phyloP scores from a whole-genome alignment of 2,113 vertebrate species.

The Morphnarchus princeps region DNA sequence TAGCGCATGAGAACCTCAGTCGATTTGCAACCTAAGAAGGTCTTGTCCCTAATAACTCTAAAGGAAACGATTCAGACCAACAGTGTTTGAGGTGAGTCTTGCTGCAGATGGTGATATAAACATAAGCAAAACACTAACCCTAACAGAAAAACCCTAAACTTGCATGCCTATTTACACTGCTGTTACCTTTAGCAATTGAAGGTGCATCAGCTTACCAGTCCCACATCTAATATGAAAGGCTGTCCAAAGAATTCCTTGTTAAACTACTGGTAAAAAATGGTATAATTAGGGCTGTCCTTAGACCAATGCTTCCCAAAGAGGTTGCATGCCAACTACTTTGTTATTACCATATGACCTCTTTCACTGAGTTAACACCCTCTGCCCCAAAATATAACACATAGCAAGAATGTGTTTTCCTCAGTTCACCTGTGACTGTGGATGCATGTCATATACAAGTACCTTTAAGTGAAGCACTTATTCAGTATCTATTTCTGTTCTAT shows the following conservation, averaged over 20 bases:
- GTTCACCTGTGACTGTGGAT: background rate
- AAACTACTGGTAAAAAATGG: background rate
- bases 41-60: background rate
- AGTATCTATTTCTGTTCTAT: background rate
- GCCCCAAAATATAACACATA: background rate
- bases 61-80: background rate
- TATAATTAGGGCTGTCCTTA: background rate
- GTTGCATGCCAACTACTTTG: background rate
- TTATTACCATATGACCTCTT: background rate
- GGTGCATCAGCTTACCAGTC: background rate
- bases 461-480: background rate
- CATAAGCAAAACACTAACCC: background rate
- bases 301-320: background rate
- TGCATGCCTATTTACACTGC: background rate
- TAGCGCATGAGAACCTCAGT: background rate
- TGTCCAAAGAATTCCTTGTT: background rate
- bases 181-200: background rate
- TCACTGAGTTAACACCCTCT: background rate
- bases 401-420: background rate
- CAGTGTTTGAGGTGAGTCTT: background rate
- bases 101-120: background rate
- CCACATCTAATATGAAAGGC: background rate
- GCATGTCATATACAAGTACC: background rate
- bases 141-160: background rate
- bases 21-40: background rate